phyloP scores from a whole-genome alignment of 1,140 invertebrate genomes.

The Musca vetustissima region DNA sequence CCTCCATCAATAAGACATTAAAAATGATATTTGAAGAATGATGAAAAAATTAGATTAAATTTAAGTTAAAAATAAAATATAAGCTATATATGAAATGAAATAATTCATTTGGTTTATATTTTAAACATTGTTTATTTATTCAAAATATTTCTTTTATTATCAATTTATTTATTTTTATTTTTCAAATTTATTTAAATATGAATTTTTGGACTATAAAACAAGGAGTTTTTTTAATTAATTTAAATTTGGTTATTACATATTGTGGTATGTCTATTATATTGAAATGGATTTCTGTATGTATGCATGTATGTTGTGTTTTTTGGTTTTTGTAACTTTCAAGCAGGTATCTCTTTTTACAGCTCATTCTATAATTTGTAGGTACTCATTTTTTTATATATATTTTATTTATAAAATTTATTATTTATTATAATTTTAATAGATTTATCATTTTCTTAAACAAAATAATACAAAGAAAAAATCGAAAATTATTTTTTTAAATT shows the following conservation, averaged over 20 bases:
- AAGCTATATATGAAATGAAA: no score
- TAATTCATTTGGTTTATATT: no score
- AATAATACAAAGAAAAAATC: no score
- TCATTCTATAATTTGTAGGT: slow-evolving; percentile 52
- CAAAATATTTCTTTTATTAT: background rate
- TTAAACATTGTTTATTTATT: slow-evolving; percentile 5
- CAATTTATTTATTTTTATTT: slow-evolving; percentile 4
- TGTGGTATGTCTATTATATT: background rate
- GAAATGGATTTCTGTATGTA: background rate
- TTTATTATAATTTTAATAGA: background rate
- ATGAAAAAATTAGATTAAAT: no score
- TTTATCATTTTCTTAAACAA: background rate
- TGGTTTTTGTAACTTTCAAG: slow-evolving; percentile 38
- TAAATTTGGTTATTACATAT: slow-evolving; percentile 3
- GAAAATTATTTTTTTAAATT: no score
- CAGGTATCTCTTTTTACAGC: slow-evolving; percentile 55
- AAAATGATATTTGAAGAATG: slow-evolving; percentile 13
- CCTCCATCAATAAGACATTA: background rate
- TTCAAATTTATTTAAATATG: background rate
- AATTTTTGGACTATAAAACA: no score
- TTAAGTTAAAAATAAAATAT: no score
- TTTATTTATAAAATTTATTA: no score
- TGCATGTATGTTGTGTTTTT: background rate
- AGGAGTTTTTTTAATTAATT: no score
- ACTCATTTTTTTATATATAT: slow-evolving; percentile 29